These are phyloP conservation scores for Drosophila suzukii DNA, from an alignment of 1,140 invertebrate species.

Conservation along the genomic window DNA sequence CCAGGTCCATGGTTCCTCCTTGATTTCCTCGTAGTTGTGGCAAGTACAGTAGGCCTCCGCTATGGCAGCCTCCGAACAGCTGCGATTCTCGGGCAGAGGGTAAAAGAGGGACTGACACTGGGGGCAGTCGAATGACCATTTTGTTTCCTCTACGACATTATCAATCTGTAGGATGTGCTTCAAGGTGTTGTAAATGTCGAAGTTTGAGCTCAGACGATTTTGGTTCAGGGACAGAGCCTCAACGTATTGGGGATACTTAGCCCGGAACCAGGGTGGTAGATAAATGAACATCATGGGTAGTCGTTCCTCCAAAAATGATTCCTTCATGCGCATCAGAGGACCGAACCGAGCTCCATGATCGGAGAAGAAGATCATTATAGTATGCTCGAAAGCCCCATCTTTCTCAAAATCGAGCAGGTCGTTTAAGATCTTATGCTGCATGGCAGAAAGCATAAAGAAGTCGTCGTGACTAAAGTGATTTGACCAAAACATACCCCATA, in stretches of 20 bases:
- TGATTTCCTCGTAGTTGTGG: slow-evolving; percentile 84
- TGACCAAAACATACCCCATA: slow-evolving; percentile 92
- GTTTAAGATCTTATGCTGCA: slow-evolving; percentile 87
- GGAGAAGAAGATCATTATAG: slow-evolving; percentile 92
- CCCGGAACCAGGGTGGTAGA: slow-evolving; percentile 90
- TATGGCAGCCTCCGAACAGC: slow-evolving; percentile 89
- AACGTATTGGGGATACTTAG: slow-evolving; percentile 87
- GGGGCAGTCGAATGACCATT: slow-evolving; percentile 84
- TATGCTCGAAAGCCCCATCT: slow-evolving; percentile 87
- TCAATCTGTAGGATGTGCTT: slow-evolving; percentile 83
- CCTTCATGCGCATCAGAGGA: slow-evolving; percentile 86
- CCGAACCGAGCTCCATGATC: slow-evolving; percentile 97
- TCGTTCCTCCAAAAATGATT: slow-evolving; percentile 94
- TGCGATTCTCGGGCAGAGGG: slow-evolving; percentile 87
- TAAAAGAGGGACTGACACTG: slow-evolving; percentile 87
- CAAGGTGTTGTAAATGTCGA: slow-evolving; percentile 90
- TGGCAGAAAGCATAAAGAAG: slow-evolving; percentile 88
- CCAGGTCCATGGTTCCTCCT: slow-evolving; percentile 75
- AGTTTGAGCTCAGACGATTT: slow-evolving; percentile 91
- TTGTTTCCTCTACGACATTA: not conserved
- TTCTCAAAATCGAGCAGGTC: slow-evolving; percentile 87
- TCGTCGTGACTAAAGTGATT: slow-evolving; percentile 91
- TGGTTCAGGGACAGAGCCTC: slow-evolving; percentile 89
- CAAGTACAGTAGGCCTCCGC: slow-evolving; percentile 92
- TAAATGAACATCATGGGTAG: slow-evolving; percentile 93